These are phyloP conservation scores for Genyomyrus donnyi DNA, from an alignment of 2,113 vertebrate genomes.

Conservation along the genomic window DNA sequence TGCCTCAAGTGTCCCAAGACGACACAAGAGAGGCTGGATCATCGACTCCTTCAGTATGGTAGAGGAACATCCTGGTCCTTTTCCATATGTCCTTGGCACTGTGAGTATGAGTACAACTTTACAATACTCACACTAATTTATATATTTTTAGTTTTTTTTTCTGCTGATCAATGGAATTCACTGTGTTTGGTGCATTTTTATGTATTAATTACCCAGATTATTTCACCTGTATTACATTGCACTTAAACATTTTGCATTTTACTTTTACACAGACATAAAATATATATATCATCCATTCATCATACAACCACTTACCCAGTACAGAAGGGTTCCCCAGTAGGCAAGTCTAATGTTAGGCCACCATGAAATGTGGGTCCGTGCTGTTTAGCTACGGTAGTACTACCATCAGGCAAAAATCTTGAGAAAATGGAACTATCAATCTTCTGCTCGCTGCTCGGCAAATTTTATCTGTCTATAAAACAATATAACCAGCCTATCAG, in stretches of 20 bases:
- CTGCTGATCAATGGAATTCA: not conserved
- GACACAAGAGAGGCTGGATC: constrained; percentile 45
- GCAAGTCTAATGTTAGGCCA: not conserved
- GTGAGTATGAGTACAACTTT: constrained; percentile 29
- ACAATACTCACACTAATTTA: not conserved
- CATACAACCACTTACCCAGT: not conserved
- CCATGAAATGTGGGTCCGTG: not conserved
- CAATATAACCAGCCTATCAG: not conserved
- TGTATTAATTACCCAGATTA: not conserved
- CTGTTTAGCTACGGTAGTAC: not conserved
- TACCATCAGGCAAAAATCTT: not conserved
- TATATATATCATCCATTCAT: not conserved
- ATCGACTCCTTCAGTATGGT: constrained; percentile 43
- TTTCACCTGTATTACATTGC: not conserved
- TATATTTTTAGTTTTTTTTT: not conserved
- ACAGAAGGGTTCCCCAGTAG: not conserved
- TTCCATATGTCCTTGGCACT: constrained; percentile 47
- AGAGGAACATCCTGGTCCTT: constrained; percentile 47
- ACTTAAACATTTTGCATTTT: too few relatives aligned
- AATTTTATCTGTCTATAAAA: not conserved
- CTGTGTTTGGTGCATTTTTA: not conserved
- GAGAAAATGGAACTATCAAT: not conserved
- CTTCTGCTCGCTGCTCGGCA: not conserved
- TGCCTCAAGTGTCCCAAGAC: constrained; percentile 27
- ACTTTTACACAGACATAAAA: not conserved